A percentile compares a stretch with the other conserved stretches of the same genome.
Conservation (phyloP, 2,113 vertebrate genomes). For the Orientallactaga bullata region DNA sequence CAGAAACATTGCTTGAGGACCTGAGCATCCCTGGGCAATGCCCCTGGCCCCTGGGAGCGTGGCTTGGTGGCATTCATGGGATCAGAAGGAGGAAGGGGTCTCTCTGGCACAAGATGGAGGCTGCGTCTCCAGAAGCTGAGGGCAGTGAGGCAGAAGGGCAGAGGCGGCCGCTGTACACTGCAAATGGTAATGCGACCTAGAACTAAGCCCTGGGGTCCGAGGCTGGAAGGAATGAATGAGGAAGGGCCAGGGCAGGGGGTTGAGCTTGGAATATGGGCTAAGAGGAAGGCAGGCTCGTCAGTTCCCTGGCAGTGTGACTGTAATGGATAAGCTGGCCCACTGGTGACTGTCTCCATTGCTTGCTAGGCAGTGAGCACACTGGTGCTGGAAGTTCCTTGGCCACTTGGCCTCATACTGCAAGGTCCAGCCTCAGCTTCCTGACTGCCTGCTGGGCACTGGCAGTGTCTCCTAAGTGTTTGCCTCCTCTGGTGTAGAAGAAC, state of each 20-base stretch:
- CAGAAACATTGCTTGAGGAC: fast-evolving
- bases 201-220: fast-evolving
- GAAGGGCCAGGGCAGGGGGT: neutral
- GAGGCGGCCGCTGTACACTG: fast-evolving
- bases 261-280: neutral
- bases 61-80: neutral
- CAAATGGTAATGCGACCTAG: fast-evolving
- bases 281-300: neutral
- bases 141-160: no score
- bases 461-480: fast-evolving
- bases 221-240: neutral
- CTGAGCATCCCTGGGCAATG: fast-evolving
- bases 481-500: no score
- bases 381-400: neutral
- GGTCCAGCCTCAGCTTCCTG: neutral
- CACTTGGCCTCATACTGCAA: neutral
- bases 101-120: neutral
- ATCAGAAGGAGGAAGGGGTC: neutral
- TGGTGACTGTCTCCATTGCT: neutral
- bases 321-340: neutral
- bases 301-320: neutral
- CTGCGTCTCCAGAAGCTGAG: neutral
- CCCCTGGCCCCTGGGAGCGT: neutral
- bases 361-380: neutral
- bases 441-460: fast-evolving